A percentile compares a stretch with the other conserved stretches of the same genome.
Evolutionary conservation across 2,888 invertebrate genomes (phyloP).

Genomic region (Leucoma salicis): DNA sequence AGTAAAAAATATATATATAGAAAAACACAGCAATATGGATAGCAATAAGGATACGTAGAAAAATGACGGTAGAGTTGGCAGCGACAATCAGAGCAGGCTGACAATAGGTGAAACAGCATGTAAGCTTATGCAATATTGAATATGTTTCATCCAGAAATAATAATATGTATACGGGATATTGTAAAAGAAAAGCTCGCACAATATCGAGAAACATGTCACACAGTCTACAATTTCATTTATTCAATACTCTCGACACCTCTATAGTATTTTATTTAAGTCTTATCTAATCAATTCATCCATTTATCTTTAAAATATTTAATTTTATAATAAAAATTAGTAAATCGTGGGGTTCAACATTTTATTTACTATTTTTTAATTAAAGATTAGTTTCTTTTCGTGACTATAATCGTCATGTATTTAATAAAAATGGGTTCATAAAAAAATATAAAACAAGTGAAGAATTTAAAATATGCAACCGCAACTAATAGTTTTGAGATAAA

Average conservation of each 20-base stretch:
- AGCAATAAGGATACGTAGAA: constrained; percentile 20
- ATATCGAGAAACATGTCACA: constrained; percentile 4
- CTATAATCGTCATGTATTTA: too few species aligned
- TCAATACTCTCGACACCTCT: neutral
- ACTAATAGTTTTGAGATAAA: too few species aligned
- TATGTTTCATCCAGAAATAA: constrained; percentile 44
- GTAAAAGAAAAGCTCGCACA: constrained; percentile 18
- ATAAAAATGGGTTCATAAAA: too few species aligned
- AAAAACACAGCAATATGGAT: constrained; percentile 20
- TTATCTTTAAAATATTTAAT: too few species aligned
- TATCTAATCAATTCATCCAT: neutral
- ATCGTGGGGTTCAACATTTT: too few species aligned
- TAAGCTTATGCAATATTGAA: constrained; percentile 63
- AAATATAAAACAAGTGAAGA: too few species aligned
- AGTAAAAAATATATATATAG: constrained; percentile 15
- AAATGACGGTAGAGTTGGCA: constrained; percentile 24
- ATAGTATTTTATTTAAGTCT: neutral
- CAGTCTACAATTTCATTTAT: neutral
- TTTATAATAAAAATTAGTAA: too few species aligned
- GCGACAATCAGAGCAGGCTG: constrained; percentile 43
- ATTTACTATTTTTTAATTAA: too few species aligned
- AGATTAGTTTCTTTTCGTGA: too few species aligned
- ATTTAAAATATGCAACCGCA: too few species aligned
- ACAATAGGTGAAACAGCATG: constrained; percentile 41
- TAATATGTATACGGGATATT: constrained; percentile 24